phyloP scores from a whole-genome alignment of 2,113 vertebrate genomes.

The Pedionomus torquatus region DNA sequence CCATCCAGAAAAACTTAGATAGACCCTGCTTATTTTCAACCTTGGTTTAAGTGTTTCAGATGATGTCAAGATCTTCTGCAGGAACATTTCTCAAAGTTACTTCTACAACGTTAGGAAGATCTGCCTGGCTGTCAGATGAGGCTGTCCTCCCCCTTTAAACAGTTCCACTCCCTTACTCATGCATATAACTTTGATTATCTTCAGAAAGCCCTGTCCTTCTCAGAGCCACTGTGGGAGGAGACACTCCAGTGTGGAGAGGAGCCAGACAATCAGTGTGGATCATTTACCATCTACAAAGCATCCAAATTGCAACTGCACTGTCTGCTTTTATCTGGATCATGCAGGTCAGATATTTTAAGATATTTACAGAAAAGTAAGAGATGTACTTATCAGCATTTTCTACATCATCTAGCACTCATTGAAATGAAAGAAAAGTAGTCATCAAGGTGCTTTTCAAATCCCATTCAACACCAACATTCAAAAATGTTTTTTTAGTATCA shows the following conservation, averaged over 20 bases:
- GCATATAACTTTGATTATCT: neutral
- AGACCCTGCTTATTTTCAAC: neutral
- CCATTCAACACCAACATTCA: neutral
- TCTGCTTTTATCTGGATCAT: neutral
- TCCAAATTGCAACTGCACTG: neutral
- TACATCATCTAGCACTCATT: neutral
- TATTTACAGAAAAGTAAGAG: neutral
- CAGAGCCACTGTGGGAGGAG: neutral
- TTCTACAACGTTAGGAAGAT: neutral
- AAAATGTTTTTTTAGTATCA: neutral
- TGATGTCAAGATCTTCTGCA: neutral
- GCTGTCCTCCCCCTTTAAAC: neutral
- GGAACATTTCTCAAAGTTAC: neutral
- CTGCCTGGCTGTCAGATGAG: neutral
- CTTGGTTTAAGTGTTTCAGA: neutral
- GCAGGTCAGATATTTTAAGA: neutral
- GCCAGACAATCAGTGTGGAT: neutral
- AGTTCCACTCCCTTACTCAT: neutral
- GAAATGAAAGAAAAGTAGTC: neutral
- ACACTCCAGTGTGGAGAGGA: neutral
- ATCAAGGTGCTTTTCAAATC: neutral
- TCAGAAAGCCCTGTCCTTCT: neutral
- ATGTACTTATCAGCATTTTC: neutral
- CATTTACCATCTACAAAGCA: neutral
- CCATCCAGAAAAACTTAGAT: neutral